Evolutionary conservation across 2,113 vertebrate genomes (phyloP).

Genomic region (Megaceryle maxima): DNA sequence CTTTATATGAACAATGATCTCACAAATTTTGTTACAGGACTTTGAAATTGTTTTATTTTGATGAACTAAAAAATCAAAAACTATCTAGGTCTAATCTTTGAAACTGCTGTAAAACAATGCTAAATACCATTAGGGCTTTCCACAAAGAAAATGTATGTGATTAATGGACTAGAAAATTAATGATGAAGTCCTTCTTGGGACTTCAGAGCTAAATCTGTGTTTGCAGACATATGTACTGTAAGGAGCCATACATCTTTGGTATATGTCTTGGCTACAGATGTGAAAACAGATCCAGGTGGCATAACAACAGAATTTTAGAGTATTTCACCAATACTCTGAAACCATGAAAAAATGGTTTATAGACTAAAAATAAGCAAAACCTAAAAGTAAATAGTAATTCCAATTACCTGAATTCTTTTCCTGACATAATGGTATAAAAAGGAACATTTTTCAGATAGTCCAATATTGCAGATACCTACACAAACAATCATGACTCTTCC

Average conservation of each 20-base stretch:
- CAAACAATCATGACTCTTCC: not conserved
- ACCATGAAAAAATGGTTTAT: not conserved
- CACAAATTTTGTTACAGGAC: not conserved
- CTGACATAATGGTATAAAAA: not conserved
- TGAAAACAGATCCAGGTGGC: not conserved
- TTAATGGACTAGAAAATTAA: not conserved
- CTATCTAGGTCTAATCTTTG: not conserved
- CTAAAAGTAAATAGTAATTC: not conserved
- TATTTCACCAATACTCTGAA: not conserved
- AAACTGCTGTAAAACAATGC: not conserved
- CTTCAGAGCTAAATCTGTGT: not conserved
- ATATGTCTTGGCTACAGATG: not conserved
- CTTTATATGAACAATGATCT: not conserved
- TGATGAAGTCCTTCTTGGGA: not conserved
- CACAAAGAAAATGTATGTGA: not conserved
- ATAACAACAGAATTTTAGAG: not conserved
- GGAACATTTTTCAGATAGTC: not conserved
- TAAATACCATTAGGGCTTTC: not conserved
- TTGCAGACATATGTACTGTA: not conserved
- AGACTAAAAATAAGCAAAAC: not conserved
- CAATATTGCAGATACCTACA: not conserved
- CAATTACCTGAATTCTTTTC: not conserved
- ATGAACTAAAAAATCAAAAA: not conserved
- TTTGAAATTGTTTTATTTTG: not conserved
- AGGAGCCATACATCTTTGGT: not conserved